Evolutionary conservation across 2,113 vertebrate species (phyloP).

Genomic region (Burhinus oedicnemus): DNA sequence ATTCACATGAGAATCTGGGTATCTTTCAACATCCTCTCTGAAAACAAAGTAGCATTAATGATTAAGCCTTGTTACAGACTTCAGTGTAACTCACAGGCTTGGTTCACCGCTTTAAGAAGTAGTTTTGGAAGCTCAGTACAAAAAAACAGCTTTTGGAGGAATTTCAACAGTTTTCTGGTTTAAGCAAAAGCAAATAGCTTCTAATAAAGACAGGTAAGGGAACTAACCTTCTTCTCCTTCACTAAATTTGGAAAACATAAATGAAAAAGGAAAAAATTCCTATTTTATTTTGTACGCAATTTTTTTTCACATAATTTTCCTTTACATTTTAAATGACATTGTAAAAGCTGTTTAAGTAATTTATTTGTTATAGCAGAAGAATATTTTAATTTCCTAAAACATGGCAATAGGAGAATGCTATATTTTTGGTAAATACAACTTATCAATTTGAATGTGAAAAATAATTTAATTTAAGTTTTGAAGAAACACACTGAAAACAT

Average conservation of each 20-base stretch:
- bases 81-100: neutral
- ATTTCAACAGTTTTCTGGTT: neutral
- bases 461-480: neutral
- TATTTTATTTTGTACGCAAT: neutral
- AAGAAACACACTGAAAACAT: neutral
- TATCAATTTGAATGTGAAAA: neutral
- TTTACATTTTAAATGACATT: neutral
- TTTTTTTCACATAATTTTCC: neutral
- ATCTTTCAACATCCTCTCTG: neutral
- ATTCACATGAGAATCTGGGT: neutral
- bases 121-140: neutral
- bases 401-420: neutral
- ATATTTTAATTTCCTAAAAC: neutral
- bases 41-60: neutral
- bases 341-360: neutral
- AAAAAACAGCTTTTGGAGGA: neutral
- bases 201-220: neutral
- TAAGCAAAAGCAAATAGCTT: neutral
- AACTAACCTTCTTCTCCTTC: neutral
- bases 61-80: neutral
- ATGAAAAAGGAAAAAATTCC: neutral
- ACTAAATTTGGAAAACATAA: neutral
- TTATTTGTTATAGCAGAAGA: neutral
- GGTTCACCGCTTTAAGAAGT: neutral
- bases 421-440: neutral